A percentile compares a stretch with the other conserved stretches of the same genome.
phyloP scores from a whole-genome alignment of 2,888 invertebrate species.

The Hypomecis punctinalis region DNA sequence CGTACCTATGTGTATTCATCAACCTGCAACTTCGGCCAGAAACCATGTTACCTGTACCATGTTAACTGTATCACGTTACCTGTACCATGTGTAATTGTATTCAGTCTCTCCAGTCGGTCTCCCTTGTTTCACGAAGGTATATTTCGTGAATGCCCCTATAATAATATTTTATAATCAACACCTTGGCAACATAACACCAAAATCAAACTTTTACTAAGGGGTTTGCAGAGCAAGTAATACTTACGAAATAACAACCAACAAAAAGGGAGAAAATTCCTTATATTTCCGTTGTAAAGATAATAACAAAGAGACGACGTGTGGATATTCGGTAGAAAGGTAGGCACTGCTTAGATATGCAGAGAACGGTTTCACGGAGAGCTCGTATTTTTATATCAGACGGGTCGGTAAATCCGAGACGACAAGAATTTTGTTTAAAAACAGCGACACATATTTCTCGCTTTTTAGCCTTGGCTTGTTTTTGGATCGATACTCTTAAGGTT shows the following conservation, averaged over 20 bases:
- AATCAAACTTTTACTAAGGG: neutral
- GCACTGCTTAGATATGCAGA: constrained; percentile 17
- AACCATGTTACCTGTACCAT: no score
- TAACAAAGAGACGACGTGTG: constrained; percentile 1
- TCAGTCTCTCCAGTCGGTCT: no score
- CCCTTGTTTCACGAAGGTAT: no score
- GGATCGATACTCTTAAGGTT: neutral
- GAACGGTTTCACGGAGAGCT: constrained; percentile 6
- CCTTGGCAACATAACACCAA: no score
- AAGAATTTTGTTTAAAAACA: neutral
- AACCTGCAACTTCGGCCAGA: no score
- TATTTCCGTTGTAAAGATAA: neutral
- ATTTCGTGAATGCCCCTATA: no score
- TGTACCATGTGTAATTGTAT: no score
- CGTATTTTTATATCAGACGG: constrained; percentile 2
- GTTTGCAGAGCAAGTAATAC: neutral
- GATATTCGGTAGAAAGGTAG: constrained; percentile 5
- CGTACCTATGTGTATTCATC: no score
- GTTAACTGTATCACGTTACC: no score
- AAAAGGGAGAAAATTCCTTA: constrained; percentile 9
- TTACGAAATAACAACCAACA: neutral
- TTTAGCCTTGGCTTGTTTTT: neutral
- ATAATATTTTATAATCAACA: no score
- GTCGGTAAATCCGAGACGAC: neutral
- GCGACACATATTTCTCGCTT: neutral